Evolutionary conservation across 2,113 vertebrate genomes (phyloP), one percentile per base, ranked within the genome.

Genomic region (Empidonax traillii): DNA sequence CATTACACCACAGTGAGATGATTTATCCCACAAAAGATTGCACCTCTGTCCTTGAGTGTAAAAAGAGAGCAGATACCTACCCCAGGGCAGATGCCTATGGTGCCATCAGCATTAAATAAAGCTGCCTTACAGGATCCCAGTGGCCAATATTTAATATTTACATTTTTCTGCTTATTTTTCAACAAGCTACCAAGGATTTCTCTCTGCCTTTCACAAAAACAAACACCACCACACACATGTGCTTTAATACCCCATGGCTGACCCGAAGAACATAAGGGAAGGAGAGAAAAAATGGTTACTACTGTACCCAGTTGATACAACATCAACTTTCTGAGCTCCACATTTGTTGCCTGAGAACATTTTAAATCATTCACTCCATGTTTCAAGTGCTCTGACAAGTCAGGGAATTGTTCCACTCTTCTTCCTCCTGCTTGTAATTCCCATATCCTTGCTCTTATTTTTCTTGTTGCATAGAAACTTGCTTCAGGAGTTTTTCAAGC

Each of bases 51-150:
- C 72, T 46, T 47, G 28, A 46, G 37, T 21, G 27, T 15, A 65
- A 65, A 14, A 8, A 30, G 19, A 73, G 55, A 74, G n/a, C 49
- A 12, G 30, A 41, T 4, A 21, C 22, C 43, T 41, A 30, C 49
- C 59, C 73, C n/a, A 3, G 24, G 39, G n/a, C 73, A 21, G 16
- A 47, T n/a, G 17, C 14, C 49, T 65, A 0, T 1, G 1, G 11
- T 19, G 31, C 19, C 20, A 10, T 31, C n/a, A 58, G 28, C 12
- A 14, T 15, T 33, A 44, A 74, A 28, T 3, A 27, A 81, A 90
- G 31, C 18, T 78, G 37, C 28, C 30, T 43, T n/a, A 41, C 53
- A 82, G 53, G 25, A 67, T 41, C 15, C 13, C 44, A 63, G 49
- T 33, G 9, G 18, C 12, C 14, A 68, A 52, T 3, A 31, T 17